A percentile compares a stretch with the other conserved stretches of the same genome.
Conservation (phyloP, 2,113 vertebrate genomes). For the Caranx ignobilis region DNA sequence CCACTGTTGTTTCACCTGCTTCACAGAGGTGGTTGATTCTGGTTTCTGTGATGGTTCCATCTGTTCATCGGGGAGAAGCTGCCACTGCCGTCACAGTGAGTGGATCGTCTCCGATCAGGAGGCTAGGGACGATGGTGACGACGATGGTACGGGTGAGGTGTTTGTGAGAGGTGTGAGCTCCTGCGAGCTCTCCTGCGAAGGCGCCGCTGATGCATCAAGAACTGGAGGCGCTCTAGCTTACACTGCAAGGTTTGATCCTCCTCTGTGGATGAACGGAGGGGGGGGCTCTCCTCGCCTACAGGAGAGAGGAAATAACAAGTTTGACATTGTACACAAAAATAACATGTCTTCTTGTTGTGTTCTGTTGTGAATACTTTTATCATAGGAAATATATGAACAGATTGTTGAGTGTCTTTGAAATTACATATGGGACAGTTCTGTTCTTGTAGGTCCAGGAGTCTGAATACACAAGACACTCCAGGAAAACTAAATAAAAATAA, state of each 20-base stretch:
- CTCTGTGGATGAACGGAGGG: conserved; percentile 78
- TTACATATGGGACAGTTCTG: no score
- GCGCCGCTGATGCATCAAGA: conserved; percentile 91
- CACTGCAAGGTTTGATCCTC: conserved; percentile 91
- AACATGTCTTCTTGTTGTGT: not conserved
- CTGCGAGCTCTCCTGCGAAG: conserved; percentile 88
- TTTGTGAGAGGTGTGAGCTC: conserved; percentile 83
- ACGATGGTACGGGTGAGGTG: conserved; percentile 84
- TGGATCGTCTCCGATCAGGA: conserved; percentile 67
- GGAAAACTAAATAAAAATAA: not conserved
- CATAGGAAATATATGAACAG: not conserved
- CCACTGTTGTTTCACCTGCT: not conserved
- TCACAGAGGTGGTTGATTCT: conserved; percentile 24
- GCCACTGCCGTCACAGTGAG: conserved; percentile 83
- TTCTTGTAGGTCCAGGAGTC: no score
- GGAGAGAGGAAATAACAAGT: not conserved
- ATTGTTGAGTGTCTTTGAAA: not conserved
- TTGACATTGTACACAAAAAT: not conserved
- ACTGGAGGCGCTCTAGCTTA: conserved; percentile 92
- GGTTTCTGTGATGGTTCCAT: conserved; percentile 16
- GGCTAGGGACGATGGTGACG: conserved; percentile 40
- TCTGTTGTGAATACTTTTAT: not conserved
- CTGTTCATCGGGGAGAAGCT: conserved; percentile 42
- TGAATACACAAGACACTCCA: not conserved
- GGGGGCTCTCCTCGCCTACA: conserved; percentile 74